phyloP scores from a whole-genome alignment of 2,797 vertebrate species.

The Chelmon rostratus region DNA sequence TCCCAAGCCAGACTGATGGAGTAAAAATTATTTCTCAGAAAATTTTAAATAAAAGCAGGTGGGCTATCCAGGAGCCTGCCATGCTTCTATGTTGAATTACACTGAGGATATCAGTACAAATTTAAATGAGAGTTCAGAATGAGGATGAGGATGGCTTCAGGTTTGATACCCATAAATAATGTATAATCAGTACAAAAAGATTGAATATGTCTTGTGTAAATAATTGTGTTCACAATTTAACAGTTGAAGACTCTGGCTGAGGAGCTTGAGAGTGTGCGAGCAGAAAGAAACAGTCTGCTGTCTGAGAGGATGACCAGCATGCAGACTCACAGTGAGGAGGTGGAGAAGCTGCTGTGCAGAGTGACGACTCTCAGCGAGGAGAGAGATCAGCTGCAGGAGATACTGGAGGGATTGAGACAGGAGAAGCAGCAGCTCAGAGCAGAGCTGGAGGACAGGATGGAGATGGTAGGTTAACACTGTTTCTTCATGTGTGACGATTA shows the following conservation, averaged over 20 bases:
- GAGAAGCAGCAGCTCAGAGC: conserved; percentile 79
- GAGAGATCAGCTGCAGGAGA: conserved; percentile 81
- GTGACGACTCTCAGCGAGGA: conserved; percentile 78
- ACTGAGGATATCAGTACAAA: too few species aligned
- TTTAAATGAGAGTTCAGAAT: not conserved
- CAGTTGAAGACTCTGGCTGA: conserved; percentile 29
- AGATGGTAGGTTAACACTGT: conserved; percentile 36
- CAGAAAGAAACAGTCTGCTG: conserved; percentile 55
- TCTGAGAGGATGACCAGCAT: not conserved
- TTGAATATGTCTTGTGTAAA: not conserved
- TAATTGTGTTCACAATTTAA: not conserved
- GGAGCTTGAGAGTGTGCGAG: conserved; percentile 46
- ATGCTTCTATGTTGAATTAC: too few species aligned
- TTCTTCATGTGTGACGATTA: not conserved
- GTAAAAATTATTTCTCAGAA: too few species aligned
- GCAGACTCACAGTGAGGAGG: conserved; percentile 34
- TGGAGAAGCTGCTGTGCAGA: conserved; percentile 51
- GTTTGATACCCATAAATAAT: too few species aligned
- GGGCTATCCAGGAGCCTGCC: too few species aligned
- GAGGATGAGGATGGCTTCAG: too few species aligned
- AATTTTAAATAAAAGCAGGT: too few species aligned
- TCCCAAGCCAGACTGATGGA: too few species aligned
- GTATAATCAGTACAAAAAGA: not conserved
- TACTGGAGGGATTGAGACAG: conserved; percentile 64
- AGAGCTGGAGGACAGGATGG: conserved; percentile 77